Evolutionary conservation across 2,113 vertebrate genomes (phyloP), one percentile per base, ranked within the genome.

Genomic region (Clarias gariepinus): DNA sequence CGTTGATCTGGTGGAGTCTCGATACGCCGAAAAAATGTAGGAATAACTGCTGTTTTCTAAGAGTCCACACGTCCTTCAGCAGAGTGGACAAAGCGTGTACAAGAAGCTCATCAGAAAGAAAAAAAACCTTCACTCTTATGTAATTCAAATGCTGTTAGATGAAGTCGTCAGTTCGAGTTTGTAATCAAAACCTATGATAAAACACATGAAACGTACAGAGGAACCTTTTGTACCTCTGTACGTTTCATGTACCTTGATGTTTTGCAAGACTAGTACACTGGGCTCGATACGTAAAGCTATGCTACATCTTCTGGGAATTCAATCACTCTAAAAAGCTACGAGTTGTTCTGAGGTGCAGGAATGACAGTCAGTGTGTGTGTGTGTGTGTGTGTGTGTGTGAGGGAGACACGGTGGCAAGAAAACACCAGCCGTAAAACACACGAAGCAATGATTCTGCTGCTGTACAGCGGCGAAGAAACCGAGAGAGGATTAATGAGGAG

Each of bases 401-500:
- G 41, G 47, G 71, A 11, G 12, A 33, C 19, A 52, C 64, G 15
- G 41, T 11, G 28, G 41, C 23, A 15, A 84, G 68, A 74, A 25
- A 41, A 60, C 21, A 76, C 33, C 83, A 61, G 83, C 69, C 76
- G 68, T 60, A 36, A 41, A 60, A 57, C 21, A 30, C 64, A 18
- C 66, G 60, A 3, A 30, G 41, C 30, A 47, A 61, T 74, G 55
- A 74, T 41, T 60, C 21, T 58, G n/a, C 66, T 84, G 66, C 82
- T 41, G 64, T 13, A 55, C 21, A 23, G 25, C 68, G 11, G 69
- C 53, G 41, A 73, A 84, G n/a, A 71, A 84, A 76, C 9, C 23
- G 33, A 47, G 23, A 25, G 57, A 60, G 69, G 57, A 74, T 74
- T 74, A 76, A 84, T 74, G 57, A 76, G 83, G 69, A 61, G n/a